These are phyloP conservation scores for Dasyprocta punctata DNA, from an alignment of 2,113 vertebrate genomes.

Conservation along the genomic window DNA sequence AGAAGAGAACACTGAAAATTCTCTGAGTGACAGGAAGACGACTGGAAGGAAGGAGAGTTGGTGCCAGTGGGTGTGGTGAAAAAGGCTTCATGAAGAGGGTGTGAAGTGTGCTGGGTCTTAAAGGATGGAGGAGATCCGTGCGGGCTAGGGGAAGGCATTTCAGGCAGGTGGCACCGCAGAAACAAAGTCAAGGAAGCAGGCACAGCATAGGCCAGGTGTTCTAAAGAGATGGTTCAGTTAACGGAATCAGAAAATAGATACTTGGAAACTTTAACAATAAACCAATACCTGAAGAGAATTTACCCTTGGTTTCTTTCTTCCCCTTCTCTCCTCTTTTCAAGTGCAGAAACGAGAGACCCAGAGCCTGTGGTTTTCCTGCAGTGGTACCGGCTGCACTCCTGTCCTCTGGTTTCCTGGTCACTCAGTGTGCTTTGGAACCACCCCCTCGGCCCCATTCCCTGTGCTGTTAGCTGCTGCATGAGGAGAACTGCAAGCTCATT, in stretches of 20 bases:
- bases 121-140: not conserved
- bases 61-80: not conserved
- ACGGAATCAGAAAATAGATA: accelerated
- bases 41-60: not conserved
- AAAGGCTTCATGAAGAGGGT: not conserved
- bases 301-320: not conserved
- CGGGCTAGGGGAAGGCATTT: not conserved
- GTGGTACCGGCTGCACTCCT: not conserved
- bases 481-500: conserved; percentile 56
- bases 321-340: not conserved
- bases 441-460: not conserved
- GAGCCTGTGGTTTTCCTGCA: not conserved
- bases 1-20: not conserved
- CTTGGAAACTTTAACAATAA: not conserved
- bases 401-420: not conserved
- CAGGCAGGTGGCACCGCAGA: not conserved
- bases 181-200: not conserved
- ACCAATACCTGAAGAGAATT: not conserved
- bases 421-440: not conserved
- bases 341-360: not conserved
- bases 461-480: not conserved
- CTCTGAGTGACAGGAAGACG: not conserved
- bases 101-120: not conserved
- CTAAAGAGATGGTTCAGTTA: not conserved
- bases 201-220: not conserved